Conservation (phyloP, 2,888 invertebrate genomes). For the Mythimna albipuncta region DNA sequence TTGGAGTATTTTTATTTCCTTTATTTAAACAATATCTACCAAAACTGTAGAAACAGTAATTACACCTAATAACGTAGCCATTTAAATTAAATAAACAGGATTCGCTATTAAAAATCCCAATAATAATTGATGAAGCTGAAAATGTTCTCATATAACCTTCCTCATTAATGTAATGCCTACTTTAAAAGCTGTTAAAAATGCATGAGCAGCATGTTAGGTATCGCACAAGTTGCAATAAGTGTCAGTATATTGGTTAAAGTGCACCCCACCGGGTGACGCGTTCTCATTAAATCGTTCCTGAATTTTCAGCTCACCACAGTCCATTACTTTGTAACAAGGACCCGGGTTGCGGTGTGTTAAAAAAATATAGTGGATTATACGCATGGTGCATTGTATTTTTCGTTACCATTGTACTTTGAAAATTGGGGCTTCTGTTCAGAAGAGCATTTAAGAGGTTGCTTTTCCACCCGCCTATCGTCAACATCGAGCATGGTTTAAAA, state of each 20-base stretch:
- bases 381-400: neutral
- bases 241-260: constrained; percentile 53
- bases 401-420: neutral
- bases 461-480: too few species aligned
- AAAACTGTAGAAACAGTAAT: neutral
- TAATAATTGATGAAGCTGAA: constrained; percentile 20
- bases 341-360: constrained; percentile 22
- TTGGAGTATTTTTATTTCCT: neutral
- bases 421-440: neutral
- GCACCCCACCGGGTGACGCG: constrained; percentile 46
- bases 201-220: constrained; percentile 25
- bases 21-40: too few species aligned
- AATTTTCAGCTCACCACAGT: constrained; percentile 51
- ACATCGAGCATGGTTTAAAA: too few species aligned
- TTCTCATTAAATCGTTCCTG: constrained; percentile 52
- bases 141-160: constrained; percentile 17
- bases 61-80: neutral
- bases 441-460: too few species aligned
- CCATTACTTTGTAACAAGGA: constrained; percentile 56
- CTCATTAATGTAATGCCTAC: constrained; percentile 37
- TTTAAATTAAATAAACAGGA: neutral
- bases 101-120: neutral
- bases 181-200: constrained; percentile 47
- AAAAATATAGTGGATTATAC: constrained; percentile 22
- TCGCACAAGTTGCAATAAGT: constrained; percentile 44